These are phyloP conservation scores for Actinostola sp. DNA, from an alignment of 92 coral and sea anemone species.

Conservation along the genomic window DNA sequence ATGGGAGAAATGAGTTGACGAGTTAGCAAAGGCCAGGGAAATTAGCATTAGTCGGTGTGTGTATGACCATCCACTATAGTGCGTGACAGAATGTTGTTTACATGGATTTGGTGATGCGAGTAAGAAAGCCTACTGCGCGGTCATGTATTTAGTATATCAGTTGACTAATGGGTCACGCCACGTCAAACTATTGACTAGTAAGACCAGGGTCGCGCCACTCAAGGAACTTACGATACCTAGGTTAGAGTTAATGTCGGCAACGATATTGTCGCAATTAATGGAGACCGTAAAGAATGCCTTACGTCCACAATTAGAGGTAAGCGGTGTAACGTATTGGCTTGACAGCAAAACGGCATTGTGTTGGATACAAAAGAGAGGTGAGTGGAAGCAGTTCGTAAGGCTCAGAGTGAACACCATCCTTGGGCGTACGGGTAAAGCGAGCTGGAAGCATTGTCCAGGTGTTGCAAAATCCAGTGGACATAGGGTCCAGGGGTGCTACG, in stretches of 20 bases:
- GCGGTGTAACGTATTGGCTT: conserved; percentile 25
- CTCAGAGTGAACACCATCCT: conserved; percentile 30
- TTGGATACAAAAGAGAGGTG: conserved; percentile 32
- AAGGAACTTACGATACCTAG: conserved; percentile 31
- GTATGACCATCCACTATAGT: neutral
- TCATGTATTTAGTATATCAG: conserved; percentile 11
- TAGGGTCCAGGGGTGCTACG: conserved; percentile 28
- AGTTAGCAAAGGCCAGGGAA: conserved; percentile 13
- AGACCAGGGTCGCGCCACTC: conserved; percentile 43
- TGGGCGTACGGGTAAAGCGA: conserved; percentile 6
- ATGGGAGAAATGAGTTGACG: conserved; percentile 23
- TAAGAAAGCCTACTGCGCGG: conserved; percentile 43
- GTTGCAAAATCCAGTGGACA: conserved; percentile 39
- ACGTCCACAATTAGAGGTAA: neutral
- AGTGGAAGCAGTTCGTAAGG: conserved; percentile 57
- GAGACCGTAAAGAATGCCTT: conserved; percentile 26
- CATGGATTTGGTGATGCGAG: too few relatives aligned
- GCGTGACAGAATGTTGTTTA: too few relatives aligned
- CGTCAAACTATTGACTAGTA: conserved; percentile 6
- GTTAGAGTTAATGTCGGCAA: conserved; percentile 46
- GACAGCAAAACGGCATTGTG: conserved; percentile 43
- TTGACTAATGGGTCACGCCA: neutral
- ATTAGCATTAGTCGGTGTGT: conserved; percentile 22
- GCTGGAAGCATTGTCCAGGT: conserved; percentile 55
- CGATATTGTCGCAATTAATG: conserved; percentile 35